A percentile compares a stretch with the other conserved stretches of the same genome.
These are phyloP conservation scores for Triplophysa dalaica DNA, from an alignment of 2,113 vertebrate species.

Conservation along the genomic window DNA sequence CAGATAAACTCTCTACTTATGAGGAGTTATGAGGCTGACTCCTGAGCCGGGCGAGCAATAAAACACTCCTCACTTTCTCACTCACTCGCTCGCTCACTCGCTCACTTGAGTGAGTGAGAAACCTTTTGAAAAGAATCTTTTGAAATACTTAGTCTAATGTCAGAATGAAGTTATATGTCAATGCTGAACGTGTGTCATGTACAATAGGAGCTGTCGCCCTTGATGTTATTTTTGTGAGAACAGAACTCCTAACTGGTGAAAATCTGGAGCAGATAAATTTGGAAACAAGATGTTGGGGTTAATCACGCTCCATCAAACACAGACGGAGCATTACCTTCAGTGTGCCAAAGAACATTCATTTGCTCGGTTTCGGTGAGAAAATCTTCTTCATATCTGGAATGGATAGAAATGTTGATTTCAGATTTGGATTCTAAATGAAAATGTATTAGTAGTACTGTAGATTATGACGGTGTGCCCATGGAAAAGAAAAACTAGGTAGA, in stretches of 20 bases:
- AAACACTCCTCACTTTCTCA: not conserved
- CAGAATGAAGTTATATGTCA: not conserved
- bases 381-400: conserved; percentile 56
- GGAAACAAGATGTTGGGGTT: conserved; percentile 64
- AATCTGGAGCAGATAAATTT: conserved; percentile 72
- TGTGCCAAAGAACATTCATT: conserved; percentile 58
- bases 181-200: not conserved
- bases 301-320: conserved; percentile 64
- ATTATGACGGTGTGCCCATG: not conserved
- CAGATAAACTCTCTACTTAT: too few relatives aligned
- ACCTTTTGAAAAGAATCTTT: not conserved
- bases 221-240: conserved; percentile 37
- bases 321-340: conserved; percentile 62
- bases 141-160: not conserved
- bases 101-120: not conserved
- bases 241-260: not conserved
- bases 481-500: conserved; percentile 24
- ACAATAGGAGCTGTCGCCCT: conserved; percentile 25
- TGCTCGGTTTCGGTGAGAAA: conserved; percentile 51
- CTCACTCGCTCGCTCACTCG: too few relatives aligned
- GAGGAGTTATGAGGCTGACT: too few relatives aligned
- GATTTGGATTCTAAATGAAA: conserved; percentile 12
- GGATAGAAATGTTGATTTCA: conserved; percentile 42
- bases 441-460: conserved; percentile 7
- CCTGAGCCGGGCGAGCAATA: not conserved